These are phyloP conservation scores for Cryptus viduatorius DNA, from an alignment of 2,888 invertebrate genomes.

Conservation along the genomic window DNA sequence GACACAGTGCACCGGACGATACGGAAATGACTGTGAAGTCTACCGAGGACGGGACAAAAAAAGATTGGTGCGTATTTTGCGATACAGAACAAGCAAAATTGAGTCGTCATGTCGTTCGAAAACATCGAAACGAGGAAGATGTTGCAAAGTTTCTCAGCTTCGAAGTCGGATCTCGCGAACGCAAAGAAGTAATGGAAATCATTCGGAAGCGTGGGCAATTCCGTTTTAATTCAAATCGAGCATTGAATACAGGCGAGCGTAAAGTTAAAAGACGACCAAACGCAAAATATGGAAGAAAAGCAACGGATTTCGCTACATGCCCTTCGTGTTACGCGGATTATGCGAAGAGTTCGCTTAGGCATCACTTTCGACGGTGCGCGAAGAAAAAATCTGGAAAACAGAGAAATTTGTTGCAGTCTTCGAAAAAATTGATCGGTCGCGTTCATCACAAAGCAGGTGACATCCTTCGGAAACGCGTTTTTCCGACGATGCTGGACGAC, in stretches of 20 bases:
- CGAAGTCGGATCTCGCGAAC: conserved; percentile 23
- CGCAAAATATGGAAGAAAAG: conserved; percentile 23
- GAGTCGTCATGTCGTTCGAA: conserved; percentile 52
- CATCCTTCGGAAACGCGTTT: conserved; percentile 42
- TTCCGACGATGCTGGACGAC: conserved; percentile 59
- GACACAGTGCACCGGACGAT: conserved; percentile 50
- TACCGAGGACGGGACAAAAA: conserved; percentile 41
- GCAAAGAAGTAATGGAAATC: conserved; percentile 44
- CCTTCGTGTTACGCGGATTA: conserved; percentile 47
- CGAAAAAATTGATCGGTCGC: conserved; percentile 40
- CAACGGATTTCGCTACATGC: conserved; percentile 58
- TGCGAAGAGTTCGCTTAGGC: conserved; percentile 40
- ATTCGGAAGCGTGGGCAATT: conserved; percentile 61
- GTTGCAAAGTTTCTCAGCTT: conserved; percentile 49
- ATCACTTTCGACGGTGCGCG: conserved; percentile 46
- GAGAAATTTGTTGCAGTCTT: conserved; percentile 6
- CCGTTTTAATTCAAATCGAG: conserved; percentile 38
- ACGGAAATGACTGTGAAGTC: conserved; percentile 29
- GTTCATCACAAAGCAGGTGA: conserved; percentile 45
- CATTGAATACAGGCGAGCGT: conserved; percentile 48
- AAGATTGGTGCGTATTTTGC: conserved; percentile 60
- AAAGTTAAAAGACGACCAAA: conserved; percentile 54
- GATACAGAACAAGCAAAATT: conserved; percentile 59
- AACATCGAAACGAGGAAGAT: conserved; percentile 41
- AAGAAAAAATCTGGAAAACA: conserved; percentile 5